These are phyloP conservation scores for Tortricodes alternella DNA, from an alignment of 2,888 invertebrate species.

Conservation along the genomic window DNA sequence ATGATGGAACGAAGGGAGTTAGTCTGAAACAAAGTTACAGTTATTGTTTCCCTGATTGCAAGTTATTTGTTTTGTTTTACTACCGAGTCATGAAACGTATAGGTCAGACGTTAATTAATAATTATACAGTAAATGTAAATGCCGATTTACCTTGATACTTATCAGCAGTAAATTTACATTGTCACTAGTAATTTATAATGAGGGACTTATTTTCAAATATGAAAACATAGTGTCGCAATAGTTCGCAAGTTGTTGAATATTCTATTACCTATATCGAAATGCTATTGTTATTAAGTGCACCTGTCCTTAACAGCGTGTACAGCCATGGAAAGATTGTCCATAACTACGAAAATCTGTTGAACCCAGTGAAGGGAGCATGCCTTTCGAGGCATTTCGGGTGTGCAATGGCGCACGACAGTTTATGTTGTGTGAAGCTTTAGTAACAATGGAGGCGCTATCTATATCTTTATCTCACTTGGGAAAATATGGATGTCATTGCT, in stretches of 20 bases:
- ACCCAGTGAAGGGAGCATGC: slow-evolving; percentile 37
- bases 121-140: no score
- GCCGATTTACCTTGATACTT: no score
- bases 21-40: no score
- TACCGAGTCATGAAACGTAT: no score
- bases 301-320: slow-evolving; percentile 29
- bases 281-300: not conserved
- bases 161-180: no score
- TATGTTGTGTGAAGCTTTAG: slow-evolving; percentile 71
- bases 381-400: slow-evolving; percentile 49
- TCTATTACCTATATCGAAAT: not conserved
- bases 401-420: slow-evolving; percentile 70
- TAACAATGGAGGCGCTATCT: slow-evolving; percentile 26
- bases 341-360: slow-evolving; percentile 35
- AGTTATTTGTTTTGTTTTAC: no score
- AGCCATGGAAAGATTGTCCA: slow-evolving; percentile 44
- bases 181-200: no score
- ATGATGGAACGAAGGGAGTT: no score
- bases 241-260: not conserved
- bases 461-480: no score
- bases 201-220: no score
- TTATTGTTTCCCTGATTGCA: no score
- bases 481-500: slow-evolving; percentile 23
- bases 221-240: not conserved
- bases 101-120: no score